Base-by-base conservation (phyloP, 2,797 vertebrate species). In the Rallus crepitans region DNA sequence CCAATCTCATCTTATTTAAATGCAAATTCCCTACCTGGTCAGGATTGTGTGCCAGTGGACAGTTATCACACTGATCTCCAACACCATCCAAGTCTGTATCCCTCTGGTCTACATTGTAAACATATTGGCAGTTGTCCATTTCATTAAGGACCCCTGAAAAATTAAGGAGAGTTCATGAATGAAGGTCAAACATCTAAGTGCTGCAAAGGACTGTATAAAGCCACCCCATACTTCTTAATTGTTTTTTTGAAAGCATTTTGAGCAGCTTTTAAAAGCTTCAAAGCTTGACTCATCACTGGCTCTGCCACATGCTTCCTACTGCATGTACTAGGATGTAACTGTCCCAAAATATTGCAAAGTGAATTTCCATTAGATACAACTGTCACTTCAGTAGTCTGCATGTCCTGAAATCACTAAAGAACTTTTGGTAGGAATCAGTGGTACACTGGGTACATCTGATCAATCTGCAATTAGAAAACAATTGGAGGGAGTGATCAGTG, bases 1-100 rank as follows among this genome's bases (percentile, higher is more conserved):
- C 5, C 7, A 63, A 35, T 69, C n/a, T 45, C 18, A 19, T 40
- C 39, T 57, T 75, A 17, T 23, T 75, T 69, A 42, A 78, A 68
- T 11, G 31, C 13, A 82, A 91, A 60, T 65, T 30, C 28, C 85
- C 25, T 97, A 99, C 99, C 99, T 99, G 99, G 93, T 99, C 99
- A 81, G 99, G 99, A 96, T 99, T 99, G 97, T 99, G 99, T 96
- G 99, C 99, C 94, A 99, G 96, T 39, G 99, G 99, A 94, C 99
- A 99, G 98, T 99, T 99, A 97, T 99, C 99, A 96, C 99, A 99
- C 59, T 99, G 99, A 97, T 99, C 99, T 97, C 99, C 99, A 88
- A 99, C 99, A 9, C 99, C 99, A 37, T 99, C 99, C 91, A 98
- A 97, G 83, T 99, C 99, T 14, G 98, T 99, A 85, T 99, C 99